Percentiles rank a stretch among this genome's conserved stretches.
phyloP scores from a whole-genome alignment of 1,140 invertebrate genomes.

The Hylyphantes graminicola region DNA sequence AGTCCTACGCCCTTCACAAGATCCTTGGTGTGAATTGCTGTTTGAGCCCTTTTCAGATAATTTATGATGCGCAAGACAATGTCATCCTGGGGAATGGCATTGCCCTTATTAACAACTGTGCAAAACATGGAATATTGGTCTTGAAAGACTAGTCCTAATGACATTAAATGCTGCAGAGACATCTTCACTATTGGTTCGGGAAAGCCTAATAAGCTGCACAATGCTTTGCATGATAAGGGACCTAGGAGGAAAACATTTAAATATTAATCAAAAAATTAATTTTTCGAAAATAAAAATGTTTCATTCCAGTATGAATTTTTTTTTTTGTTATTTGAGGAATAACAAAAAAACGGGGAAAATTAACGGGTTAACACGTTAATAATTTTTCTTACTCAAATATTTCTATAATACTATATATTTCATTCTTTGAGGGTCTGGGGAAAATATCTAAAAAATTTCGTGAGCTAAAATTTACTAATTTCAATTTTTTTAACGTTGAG shows the following conservation, averaged over 20 bases:
- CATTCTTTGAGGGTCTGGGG: too few species aligned
- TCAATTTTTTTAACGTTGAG: too few species aligned
- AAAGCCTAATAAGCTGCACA: constrained; percentile 54
- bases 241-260: constrained; percentile 23
- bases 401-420: too few species aligned
- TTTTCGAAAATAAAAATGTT: too few species aligned
- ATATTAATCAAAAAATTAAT: too few species aligned
- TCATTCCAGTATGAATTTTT: too few species aligned
- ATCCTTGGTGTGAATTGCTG: constrained; percentile 63
- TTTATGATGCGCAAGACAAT: constrained; percentile 61
- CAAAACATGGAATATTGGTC: constrained; percentile 57
- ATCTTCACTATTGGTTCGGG: constrained; percentile 55
- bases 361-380: too few species aligned
- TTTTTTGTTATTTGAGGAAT: too few species aligned
- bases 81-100: constrained; percentile 61
- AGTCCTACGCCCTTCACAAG: constrained; percentile 64
- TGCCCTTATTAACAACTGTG: constrained; percentile 59
- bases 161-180: constrained; percentile 52
- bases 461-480: too few species aligned
- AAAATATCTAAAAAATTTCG: too few species aligned
- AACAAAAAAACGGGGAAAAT: too few species aligned
- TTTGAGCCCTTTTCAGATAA: constrained; percentile 57
- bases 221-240: constrained; percentile 56
- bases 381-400: too few species aligned
- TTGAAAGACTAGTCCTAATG: constrained; percentile 50